These are phyloP conservation scores for Bucco capensis DNA, from an alignment of 2,113 vertebrate species.

Conservation along the genomic window DNA sequence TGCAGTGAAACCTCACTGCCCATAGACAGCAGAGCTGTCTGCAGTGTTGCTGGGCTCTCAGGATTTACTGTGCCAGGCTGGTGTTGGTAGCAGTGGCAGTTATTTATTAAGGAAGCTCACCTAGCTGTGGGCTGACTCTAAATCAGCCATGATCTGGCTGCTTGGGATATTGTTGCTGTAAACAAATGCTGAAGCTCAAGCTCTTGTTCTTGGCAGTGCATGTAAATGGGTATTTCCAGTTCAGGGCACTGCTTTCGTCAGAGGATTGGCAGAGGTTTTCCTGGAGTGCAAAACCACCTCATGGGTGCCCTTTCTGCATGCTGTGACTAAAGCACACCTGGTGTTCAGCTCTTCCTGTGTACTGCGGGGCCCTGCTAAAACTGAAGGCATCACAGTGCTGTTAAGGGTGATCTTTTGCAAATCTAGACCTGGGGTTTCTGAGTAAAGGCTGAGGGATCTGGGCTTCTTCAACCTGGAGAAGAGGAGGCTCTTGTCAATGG, in stretches of 20 bases:
- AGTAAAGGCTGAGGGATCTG: no score
- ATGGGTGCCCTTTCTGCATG: fast-evolving
- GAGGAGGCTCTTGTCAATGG: no score
- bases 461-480: no score
- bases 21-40: background rate
- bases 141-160: background rate
- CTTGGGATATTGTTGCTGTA: fast-evolving
- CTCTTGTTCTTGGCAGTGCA: background rate
- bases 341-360: background rate
- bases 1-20: background rate
- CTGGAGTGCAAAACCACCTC: background rate
- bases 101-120: background rate
- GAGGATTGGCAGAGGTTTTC: background rate
- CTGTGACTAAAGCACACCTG: background rate
- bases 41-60: background rate
- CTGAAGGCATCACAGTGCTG: background rate
- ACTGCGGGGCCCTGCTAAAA: background rate
- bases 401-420: background rate
- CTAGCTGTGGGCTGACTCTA: background rate
- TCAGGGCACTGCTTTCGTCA: background rate
- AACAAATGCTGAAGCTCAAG: fast-evolving
- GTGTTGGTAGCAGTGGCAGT: background rate
- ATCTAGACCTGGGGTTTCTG: no score
- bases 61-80: background rate
- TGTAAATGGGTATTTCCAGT: background rate